Evolutionary conservation across 1,140 invertebrate genomes (phyloP), one percentile per base, ranked within the genome.

Genomic region (Zaprionus africanus): DNA sequence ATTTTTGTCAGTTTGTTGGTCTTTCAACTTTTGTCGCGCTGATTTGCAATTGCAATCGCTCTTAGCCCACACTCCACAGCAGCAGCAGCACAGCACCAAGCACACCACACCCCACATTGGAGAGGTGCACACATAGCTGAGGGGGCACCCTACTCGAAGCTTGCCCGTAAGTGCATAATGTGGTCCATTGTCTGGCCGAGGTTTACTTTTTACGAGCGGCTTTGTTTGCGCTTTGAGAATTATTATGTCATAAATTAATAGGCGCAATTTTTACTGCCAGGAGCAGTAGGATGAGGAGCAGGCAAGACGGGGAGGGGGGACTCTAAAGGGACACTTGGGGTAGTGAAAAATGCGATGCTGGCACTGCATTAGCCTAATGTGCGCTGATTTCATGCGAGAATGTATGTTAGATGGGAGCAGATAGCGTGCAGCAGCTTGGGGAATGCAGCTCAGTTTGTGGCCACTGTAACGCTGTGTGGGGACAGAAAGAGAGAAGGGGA

Each of bases 231-330:
- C 81, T 90, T 90, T 85, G 79, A 82, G 82, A 90, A 85, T 90
- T 90, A 90, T 90, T 90, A 90, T 88, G 81, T 88, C 85, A 88
- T 88, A 88, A 88, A 88, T 88, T 88, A 88, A 88, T 90, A 85
- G 85, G 70, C 68, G 85, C 85, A 88, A 88, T 88, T 88, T 85
- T 85, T 88, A 79, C 63, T 69, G 58, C 46, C 46, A 51, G 46
- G 46, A 19, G 46, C 46, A 49, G n/a, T 9, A 12, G 4, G 19
- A 22, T 5, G 68, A 56, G 62, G 58, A 53, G 57, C 38, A 41
- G 31, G 13, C 31, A 34, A 34, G 31, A 28, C 7, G 13, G 15
- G 15, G 57, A 19, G 24, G 24, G 19, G 13, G 31, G n/a, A n/a
- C 49, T 61, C 68, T 34, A 79, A 77, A 64, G 82, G 80, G 76